Percentiles rank a stretch among this genome's conserved stretches.
These are phyloP conservation scores for Hipposideros larvatus DNA, from an alignment of 2,797 vertebrate species.

Conservation along the genomic window DNA sequence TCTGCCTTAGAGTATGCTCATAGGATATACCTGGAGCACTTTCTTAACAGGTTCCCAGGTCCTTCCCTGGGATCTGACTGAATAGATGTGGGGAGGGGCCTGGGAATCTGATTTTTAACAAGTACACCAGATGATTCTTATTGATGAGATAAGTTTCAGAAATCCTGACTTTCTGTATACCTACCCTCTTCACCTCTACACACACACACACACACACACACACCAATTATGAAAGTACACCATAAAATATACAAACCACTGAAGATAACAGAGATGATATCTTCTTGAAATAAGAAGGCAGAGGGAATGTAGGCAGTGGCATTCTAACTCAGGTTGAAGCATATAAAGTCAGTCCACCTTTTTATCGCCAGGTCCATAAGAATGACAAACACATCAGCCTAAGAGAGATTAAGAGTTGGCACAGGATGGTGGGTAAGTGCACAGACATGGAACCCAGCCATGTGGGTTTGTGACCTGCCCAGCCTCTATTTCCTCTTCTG, in stretches of 20 bases:
- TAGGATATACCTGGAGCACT: accelerated
- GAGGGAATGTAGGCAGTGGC: not conserved
- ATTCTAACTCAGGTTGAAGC: not conserved
- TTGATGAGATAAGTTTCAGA: not conserved
- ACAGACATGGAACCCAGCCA: too few species aligned
- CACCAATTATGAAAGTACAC: not conserved
- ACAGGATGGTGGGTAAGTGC: too few species aligned
- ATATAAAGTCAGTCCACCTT: not conserved
- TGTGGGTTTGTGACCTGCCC: not conserved
- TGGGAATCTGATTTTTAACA: not conserved
- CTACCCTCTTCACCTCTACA: not conserved
- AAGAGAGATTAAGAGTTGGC: not conserved
- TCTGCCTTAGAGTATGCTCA: not conserved
- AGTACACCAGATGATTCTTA: not conserved
- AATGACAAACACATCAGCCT: not conserved
- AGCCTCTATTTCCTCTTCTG: not conserved
- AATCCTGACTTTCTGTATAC: not conserved
- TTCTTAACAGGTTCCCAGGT: not conserved
- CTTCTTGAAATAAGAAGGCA: not conserved
- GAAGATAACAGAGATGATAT: not conserved
- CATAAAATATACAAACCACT: not conserved
- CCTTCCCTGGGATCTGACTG: not conserved
- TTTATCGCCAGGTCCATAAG: not conserved
- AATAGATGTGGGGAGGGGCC: not conserved
- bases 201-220: not conserved